Conservation (phyloP, 2,888 invertebrate species). For the Biston betularia region DNA sequence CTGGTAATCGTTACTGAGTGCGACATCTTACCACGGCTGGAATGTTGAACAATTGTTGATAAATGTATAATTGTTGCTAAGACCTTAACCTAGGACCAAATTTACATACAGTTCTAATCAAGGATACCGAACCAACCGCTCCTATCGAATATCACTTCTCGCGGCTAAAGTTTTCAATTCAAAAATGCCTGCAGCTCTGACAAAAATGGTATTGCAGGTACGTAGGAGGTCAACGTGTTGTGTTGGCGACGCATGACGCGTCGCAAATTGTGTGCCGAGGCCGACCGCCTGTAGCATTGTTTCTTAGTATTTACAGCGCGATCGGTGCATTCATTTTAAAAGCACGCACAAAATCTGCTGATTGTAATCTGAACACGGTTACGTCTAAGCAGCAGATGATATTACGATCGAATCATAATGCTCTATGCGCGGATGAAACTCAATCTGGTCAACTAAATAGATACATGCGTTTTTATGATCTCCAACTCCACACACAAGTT, state of each 20-base stretch:
- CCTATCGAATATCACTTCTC: too few relatives aligned
- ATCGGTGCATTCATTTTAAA: conserved; percentile 29
- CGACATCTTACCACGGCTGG: conserved; percentile 88
- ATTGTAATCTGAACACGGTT: not conserved
- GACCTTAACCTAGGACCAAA: too few relatives aligned
- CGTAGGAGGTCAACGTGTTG: conserved; percentile 67
- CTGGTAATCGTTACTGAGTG: conserved; percentile 95
- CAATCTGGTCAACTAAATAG: not conserved
- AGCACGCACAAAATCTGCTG: not conserved
- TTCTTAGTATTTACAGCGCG: conserved; percentile 13
- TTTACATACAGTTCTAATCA: too few relatives aligned
- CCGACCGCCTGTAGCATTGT: conserved; percentile 59
- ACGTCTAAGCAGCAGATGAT: not conserved
- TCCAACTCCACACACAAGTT: not conserved
- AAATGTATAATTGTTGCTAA: not conserved
- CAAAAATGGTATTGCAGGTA: conserved; percentile 53
- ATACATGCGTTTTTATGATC: not conserved
- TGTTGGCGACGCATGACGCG: conserved; percentile 61
- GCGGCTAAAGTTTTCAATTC: too few relatives aligned
- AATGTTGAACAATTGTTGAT: conserved; percentile 3
- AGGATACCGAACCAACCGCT: too few relatives aligned
- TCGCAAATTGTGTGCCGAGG: conserved; percentile 70
- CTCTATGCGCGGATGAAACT: not conserved
- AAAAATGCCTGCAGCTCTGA: conserved; percentile 19
- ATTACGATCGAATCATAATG: not conserved